Conservation (phyloP, 2,113 vertebrate species). For the Apus apus region DNA sequence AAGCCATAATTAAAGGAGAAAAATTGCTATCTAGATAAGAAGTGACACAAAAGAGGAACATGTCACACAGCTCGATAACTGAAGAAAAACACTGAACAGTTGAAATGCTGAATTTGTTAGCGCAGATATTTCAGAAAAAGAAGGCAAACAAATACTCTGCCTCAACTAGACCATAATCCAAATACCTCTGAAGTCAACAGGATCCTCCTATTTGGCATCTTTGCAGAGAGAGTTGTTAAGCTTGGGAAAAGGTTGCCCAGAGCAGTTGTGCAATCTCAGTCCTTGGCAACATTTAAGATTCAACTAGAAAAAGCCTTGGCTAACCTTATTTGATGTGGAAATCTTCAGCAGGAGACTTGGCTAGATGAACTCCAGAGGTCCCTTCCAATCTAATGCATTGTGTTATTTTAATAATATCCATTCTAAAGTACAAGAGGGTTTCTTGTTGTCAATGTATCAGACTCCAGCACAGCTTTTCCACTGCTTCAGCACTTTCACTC, state of each 20-base stretch:
- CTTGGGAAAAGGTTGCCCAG: background rate
- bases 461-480: background rate
- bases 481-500: background rate
- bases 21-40: slow-evolving; percentile 23
- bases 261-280: background rate
- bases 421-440: background rate
- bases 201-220: background rate
- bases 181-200: background rate
- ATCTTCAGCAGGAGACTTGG: background rate
- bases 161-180: background rate
- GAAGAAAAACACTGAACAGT: background rate
- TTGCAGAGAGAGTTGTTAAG: background rate
- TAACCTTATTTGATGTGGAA: background rate
- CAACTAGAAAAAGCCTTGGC: background rate
- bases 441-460: background rate
- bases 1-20: slow-evolving; percentile 45
- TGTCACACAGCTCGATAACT: background rate
- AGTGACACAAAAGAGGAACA: slow-evolving; percentile 12
- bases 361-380: background rate
- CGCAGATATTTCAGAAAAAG: background rate
- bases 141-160: background rate
- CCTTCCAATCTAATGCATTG: background rate
- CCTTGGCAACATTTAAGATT: background rate
- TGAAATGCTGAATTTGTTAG: background rate
- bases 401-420: background rate